A percentile compares a stretch with the other conserved stretches of the same genome.
phyloP scores from a whole-genome alignment of 2,888 invertebrate species.

The Lamellibrachia satsuma region DNA sequence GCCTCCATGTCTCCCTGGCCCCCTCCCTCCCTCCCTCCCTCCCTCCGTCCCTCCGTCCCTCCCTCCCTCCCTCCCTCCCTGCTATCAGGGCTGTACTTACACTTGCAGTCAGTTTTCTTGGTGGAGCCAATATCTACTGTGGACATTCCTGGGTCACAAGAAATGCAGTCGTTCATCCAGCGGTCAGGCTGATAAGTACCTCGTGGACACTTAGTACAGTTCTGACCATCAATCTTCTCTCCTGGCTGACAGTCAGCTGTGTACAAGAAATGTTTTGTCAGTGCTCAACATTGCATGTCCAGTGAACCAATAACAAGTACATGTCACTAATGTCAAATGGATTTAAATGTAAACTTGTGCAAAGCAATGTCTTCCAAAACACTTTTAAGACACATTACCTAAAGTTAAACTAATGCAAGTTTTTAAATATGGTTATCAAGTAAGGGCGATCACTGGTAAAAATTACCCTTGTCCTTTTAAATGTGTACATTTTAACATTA shows the following conservation, averaged over 20 bases:
- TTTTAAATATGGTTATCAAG: too few relatives aligned
- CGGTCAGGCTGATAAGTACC: neutral
- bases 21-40: neutral
- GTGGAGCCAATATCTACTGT: neutral
- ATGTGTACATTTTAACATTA: neutral
- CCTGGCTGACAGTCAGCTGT: constrained; percentile 17
- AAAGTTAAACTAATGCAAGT: too few relatives aligned
- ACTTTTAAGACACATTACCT: too few relatives aligned
- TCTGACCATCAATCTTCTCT: neutral
- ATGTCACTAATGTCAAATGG: neutral
- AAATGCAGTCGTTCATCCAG: neutral
- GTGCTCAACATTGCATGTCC: neutral
- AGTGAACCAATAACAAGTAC: neutral
- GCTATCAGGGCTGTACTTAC: neutral
- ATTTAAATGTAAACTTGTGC: neutral
- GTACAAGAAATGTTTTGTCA: neutral
- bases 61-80: neutral
- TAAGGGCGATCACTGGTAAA: too few relatives aligned
- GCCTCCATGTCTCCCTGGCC: too few relatives aligned
- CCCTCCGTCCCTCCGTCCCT: too few relatives aligned
- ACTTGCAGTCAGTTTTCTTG: neutral
- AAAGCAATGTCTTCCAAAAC: neutral
- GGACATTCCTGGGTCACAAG: neutral
- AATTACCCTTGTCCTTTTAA: too few relatives aligned
- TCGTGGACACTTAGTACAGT: neutral